Evolutionary conservation across 1,140 invertebrate species (phyloP).

Genomic region (Drosophila bocki): DNA sequence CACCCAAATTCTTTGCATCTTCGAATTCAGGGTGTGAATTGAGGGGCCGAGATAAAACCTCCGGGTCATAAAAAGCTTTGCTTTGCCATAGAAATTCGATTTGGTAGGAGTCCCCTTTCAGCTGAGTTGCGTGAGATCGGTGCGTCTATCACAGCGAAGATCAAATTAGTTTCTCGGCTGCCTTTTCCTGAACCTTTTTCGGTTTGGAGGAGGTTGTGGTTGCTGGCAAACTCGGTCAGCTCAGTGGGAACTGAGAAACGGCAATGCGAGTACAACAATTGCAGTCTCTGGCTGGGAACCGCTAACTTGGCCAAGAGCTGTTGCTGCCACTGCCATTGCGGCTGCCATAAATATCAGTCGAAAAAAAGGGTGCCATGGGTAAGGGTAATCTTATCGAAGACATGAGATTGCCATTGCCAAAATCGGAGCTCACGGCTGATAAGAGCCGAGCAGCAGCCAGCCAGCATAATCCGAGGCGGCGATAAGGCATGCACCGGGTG

Average conservation of each 20-base stretch:
- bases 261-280: constrained; percentile 37
- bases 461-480: constrained; percentile 39
- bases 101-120: constrained; percentile 7
- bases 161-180: constrained; percentile 60
- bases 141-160: constrained; percentile 69
- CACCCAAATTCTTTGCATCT: constrained; percentile 21
- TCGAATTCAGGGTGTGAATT: constrained; percentile 54
- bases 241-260: constrained; percentile 52
- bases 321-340: background rate
- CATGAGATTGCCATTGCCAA: constrained; percentile 29
- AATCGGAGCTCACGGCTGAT: constrained; percentile 28
- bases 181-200: constrained; percentile 38
- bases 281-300: constrained; percentile 33
- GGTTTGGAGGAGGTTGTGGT: constrained; percentile 30
- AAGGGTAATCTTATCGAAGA: constrained; percentile 41
- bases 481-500: constrained; percentile 45
- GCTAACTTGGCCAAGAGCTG: constrained; percentile 20
- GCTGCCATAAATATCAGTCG: constrained; percentile 20
- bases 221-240: constrained; percentile 47
- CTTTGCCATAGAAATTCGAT: constrained; percentile 41
- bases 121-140: constrained; percentile 58
- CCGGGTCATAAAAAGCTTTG: constrained; percentile 26
- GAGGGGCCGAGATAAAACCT: constrained; percentile 25
- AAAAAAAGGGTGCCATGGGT: constrained; percentile 26
- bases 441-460: constrained; percentile 22